phyloP scores from a whole-genome alignment of 1,140 invertebrate genomes.

The Paraescarpia echinospica region DNA sequence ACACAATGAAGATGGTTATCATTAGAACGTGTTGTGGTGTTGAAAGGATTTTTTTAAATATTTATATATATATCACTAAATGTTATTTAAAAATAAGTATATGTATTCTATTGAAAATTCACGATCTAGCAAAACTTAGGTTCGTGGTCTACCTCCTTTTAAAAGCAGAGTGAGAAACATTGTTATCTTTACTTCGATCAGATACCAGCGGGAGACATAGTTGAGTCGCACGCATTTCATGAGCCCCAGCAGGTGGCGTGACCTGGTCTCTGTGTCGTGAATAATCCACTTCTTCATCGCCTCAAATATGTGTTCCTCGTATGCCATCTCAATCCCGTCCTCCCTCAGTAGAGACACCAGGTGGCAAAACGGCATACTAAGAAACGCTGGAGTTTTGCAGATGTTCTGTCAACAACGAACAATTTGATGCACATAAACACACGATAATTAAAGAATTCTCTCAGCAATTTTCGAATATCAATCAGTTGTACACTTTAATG shows the following conservation, averaged over 20 bases:
- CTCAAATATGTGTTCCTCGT: conserved; percentile 32
- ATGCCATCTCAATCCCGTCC: conserved; percentile 31
- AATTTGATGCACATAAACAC: not conserved
- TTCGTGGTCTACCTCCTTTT: not conserved
- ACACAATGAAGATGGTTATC: too few species aligned
- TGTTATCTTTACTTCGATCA: conserved; percentile 30
- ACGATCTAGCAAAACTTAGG: not conserved
- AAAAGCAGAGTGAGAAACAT: not conserved
- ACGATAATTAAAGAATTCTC: not conserved
- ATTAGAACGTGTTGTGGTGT: too few species aligned
- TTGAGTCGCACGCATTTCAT: conserved; percentile 29
- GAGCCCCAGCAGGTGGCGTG: conserved; percentile 16
- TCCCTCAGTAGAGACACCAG: conserved; percentile 21
- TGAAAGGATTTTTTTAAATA: too few species aligned
- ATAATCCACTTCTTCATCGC: conserved; percentile 27
- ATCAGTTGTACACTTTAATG: too few species aligned
- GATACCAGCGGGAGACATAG: conserved; percentile 30
- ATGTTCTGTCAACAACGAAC: not conserved
- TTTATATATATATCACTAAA: too few species aligned
- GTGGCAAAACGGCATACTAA: conserved; percentile 26
- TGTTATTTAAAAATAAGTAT: too few species aligned
- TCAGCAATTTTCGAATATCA: not conserved
- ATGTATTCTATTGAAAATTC: not conserved
- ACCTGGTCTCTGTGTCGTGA: conserved; percentile 17
- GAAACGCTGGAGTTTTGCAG: conserved; percentile 21